Conservation (phyloP, 2,113 vertebrate genomes). For the Mobula hypostoma region DNA sequence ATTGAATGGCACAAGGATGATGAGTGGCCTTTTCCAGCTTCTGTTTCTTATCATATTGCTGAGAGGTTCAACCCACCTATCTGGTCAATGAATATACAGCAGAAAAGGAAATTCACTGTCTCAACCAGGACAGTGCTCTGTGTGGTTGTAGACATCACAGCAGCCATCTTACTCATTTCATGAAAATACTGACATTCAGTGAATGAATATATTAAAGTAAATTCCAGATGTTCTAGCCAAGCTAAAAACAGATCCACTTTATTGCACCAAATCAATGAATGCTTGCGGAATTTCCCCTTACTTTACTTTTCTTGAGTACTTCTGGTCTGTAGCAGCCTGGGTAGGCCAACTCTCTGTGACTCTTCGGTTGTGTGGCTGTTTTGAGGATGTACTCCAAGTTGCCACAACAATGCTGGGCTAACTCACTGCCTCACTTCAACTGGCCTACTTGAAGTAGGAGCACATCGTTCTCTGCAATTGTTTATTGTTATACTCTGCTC, state of each 20-base stretch:
- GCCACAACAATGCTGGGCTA: not conserved
- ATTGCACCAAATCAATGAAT: not conserved
- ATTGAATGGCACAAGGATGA: too few species aligned
- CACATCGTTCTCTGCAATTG: not conserved
- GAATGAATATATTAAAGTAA: too few species aligned
- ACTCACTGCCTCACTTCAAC: not conserved
- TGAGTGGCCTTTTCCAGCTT: too few species aligned
- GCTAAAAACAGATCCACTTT: not conserved
- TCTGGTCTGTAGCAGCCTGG: not conserved
- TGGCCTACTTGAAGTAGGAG: not conserved
- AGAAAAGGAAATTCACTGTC: too few species aligned
- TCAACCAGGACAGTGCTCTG: too few species aligned
- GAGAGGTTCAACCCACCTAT: too few species aligned
- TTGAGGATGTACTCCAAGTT: not conserved
- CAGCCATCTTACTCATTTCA: too few species aligned
- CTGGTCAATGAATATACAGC: too few species aligned
- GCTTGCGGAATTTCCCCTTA: not conserved
- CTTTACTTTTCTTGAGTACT: not conserved
- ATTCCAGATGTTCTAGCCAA: not conserved
- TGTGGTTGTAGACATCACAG: too few species aligned
- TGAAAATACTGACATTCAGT: too few species aligned
- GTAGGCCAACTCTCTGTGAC: not conserved
- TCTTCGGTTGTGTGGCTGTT: not conserved
- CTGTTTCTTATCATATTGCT: too few species aligned
- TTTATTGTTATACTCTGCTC: slow-evolving; percentile 12